Evolutionary conservation across 2,113 vertebrate genomes (phyloP).

Genomic region (Heterocephalus glaber): DNA sequence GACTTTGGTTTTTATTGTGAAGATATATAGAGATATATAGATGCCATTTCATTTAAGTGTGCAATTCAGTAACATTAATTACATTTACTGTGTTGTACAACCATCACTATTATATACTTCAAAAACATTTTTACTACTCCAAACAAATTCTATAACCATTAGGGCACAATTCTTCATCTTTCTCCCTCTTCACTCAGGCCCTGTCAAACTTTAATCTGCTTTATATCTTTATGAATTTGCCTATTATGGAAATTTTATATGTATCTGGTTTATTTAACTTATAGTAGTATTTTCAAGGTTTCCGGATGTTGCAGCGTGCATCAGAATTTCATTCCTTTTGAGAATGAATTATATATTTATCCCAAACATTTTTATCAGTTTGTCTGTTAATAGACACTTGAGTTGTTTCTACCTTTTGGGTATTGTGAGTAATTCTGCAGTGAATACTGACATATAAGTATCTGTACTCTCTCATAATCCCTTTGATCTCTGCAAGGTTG

Average conservation of each 20-base stretch:
- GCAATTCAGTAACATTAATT: neutral
- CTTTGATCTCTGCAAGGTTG: neutral
- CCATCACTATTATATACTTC: neutral
- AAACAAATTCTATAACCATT: neutral
- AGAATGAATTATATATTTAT: neutral
- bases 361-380: neutral
- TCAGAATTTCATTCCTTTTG: neutral
- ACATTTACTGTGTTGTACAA: neutral
- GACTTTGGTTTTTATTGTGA: neutral
- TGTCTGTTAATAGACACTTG: neutral
- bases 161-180: neutral
- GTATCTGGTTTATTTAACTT: neutral
- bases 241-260: neutral
- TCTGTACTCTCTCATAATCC: neutral
- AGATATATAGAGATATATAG: neutral
- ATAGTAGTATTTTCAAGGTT: neutral
- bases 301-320: neutral
- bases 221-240: neutral
- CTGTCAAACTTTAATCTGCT: neutral
- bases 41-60: neutral
- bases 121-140: neutral
- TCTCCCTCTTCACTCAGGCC: neutral
- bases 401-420: neutral
- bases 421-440: neutral
- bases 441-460: neutral